These are phyloP conservation scores for Nymphalis urticae DNA, from an alignment of 2,888 invertebrate genomes.

Conservation along the genomic window DNA sequence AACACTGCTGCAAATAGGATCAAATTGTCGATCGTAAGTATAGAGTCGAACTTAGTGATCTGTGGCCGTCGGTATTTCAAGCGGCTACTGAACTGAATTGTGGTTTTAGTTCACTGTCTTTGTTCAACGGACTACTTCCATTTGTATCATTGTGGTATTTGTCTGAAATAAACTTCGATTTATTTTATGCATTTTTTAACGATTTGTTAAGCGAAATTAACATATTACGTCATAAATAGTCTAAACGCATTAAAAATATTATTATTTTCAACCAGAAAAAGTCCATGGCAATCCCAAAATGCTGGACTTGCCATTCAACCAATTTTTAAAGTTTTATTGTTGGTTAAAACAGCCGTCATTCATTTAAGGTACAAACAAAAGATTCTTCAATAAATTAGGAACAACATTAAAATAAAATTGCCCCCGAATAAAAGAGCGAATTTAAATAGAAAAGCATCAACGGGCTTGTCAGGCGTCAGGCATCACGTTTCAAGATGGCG, in stretches of 20 bases:
- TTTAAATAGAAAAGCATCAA: constrained; percentile 71
- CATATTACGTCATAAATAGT: too few relatives aligned
- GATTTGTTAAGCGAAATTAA: too few relatives aligned
- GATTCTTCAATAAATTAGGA: constrained; percentile 64
- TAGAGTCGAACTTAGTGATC: constrained; percentile 28
- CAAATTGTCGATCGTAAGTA: constrained; percentile 33
- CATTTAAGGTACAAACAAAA: constrained; percentile 59
- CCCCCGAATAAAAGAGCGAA: constrained; percentile 64
- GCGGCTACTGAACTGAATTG: constrained; percentile 25
- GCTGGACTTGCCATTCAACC: constrained; percentile 14
- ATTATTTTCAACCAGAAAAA: too few relatives aligned
- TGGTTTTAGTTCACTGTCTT: constrained; percentile 28
- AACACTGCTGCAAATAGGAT: constrained; percentile 11
- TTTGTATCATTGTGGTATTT: constrained; percentile 13
- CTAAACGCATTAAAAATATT: too few relatives aligned
- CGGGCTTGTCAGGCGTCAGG: constrained; percentile 50
- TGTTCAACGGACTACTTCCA: constrained; percentile 22
- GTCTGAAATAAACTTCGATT: neutral
- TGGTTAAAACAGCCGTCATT: constrained; percentile 42
- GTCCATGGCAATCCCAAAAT: neutral
- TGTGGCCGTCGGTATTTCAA: constrained; percentile 23
- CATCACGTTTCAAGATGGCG: constrained; percentile 76
- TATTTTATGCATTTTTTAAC: neutral
- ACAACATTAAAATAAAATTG: constrained; percentile 60
- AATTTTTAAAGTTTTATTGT: constrained; percentile 9